Base-by-base conservation (phyloP, 2,797 vertebrate genomes). In the Kryptopterus vitreolus region DNA sequence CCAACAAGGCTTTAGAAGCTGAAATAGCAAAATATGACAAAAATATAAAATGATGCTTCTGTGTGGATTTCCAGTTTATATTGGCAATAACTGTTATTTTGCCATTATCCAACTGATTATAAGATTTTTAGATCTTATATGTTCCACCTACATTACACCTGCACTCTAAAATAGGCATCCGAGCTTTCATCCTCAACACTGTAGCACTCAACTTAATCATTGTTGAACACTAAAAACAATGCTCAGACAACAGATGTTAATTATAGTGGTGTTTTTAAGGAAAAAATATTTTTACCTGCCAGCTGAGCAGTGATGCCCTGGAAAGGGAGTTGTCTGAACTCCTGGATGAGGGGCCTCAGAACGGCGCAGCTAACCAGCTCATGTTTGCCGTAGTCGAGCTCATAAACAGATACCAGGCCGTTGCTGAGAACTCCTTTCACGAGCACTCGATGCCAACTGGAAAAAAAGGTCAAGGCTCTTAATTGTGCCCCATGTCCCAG, bases 381-480 rank as follows among this genome's bases (percentile, higher is more conserved):
- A 0, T 97, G 96, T 88, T 95, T 96, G 46, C 97, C 97, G 0
- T 97, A 97, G 89, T 98, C 97, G 90, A 97, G 84, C 88, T 98
- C 95, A 33, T 97, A 98, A 13, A 97, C 95, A 0, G 96, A 98
- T 69, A 97, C 93, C 90, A 97, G 85, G 0, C 96, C 96, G 0
- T 96, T 98, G 84, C 91, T 94, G 81, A 98, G 92, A 66, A 96
- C 90, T 81, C 96, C 96, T 91, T 97, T 98, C 79, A 97, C 91
- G 65, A 98, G 85, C 59, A 97, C 96, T 61, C 96, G 94, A 82
- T 97, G 93, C 97, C 97, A 98, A 85, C 96, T 98, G 77, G 31
- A 70, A 24, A 46, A 18, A 8, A 68, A 68, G 0, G 48, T 35
- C 8, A 73, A 4, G 15, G 7, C 3, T 55, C 18, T 48, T 50